These are phyloP conservation scores for Pseudonaja textilis DNA, from an alignment of 2,113 vertebrate genomes.

Conservation along the genomic window DNA sequence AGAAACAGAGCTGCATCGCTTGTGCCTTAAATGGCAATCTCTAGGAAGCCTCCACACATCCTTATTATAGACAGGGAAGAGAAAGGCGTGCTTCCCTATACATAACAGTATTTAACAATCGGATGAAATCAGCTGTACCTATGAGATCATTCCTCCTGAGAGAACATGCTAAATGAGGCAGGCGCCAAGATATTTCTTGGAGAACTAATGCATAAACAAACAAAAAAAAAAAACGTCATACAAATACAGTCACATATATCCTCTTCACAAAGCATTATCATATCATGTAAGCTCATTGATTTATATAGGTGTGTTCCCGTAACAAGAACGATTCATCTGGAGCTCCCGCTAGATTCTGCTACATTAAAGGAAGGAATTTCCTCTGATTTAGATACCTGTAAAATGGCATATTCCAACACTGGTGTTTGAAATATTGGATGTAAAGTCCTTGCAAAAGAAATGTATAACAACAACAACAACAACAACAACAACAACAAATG, in stretches of 20 bases:
- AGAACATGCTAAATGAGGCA: background rate
- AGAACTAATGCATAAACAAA: background rate
- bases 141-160: slow-evolving; percentile 15
- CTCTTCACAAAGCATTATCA: slow-evolving; percentile 10
- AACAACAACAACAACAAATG: background rate
- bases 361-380: background rate
- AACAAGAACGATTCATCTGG: background rate
- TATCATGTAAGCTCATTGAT: background rate
- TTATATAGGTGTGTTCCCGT: background rate
- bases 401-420: background rate
- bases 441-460: background rate
- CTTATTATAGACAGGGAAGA: slow-evolving; percentile 10
- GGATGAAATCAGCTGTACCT: slow-evolving; percentile 21
- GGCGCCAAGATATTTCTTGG: slow-evolving; percentile 17
- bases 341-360: background rate
- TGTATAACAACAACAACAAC: background rate
- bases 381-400: slow-evolving; percentile 10
- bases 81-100: background rate
- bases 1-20: background rate
- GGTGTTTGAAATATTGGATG: background rate
- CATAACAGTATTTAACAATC: background rate
- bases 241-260: slow-evolving; percentile 13
- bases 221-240: background rate
- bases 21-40: background rate
- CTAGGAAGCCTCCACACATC: background rate